A percentile compares a stretch with the other conserved stretches of the same genome.
Conservation (phyloP, 2,113 vertebrate genomes). For the Tragelaphus buxtoni region DNA sequence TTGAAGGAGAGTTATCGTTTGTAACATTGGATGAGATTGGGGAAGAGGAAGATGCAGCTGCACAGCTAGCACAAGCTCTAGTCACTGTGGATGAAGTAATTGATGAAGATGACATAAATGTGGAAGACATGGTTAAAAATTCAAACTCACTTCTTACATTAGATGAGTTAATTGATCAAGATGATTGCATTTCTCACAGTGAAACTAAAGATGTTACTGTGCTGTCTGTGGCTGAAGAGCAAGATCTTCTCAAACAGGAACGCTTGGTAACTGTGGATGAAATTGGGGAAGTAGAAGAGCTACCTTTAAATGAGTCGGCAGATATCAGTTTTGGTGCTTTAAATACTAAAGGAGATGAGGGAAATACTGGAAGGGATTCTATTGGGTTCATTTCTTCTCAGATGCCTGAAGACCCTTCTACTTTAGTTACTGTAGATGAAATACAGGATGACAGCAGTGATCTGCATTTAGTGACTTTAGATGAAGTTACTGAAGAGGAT, state of each 20-base stretch:
- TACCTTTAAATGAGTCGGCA: constrained; percentile 65
- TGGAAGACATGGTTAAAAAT: constrained; percentile 68
- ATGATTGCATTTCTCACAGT: constrained; percentile 70
- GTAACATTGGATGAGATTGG: constrained; percentile 90
- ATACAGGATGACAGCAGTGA: constrained; percentile 77
- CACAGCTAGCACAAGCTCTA: constrained; percentile 63
- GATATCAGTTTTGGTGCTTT: constrained; percentile 39
- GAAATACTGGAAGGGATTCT: constrained; percentile 35
- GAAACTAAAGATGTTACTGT: constrained; percentile 33
- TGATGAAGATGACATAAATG: constrained; percentile 82
- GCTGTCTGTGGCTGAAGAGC: constrained; percentile 58
- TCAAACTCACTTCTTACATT: constrained; percentile 82
- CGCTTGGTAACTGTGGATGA: constrained; percentile 82
- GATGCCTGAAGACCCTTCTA: constrained; percentile 75
- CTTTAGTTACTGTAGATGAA: constrained; percentile 80
- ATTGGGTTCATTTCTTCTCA: constrained; percentile 66
- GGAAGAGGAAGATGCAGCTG: constrained; percentile 85
- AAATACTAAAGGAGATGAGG: constrained; percentile 52
- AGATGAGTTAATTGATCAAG: constrained; percentile 85
- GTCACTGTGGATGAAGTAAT: constrained; percentile 85
- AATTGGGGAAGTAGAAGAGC: constrained; percentile 83
- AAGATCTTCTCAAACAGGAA: constrained; percentile 75
- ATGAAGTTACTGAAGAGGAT: constrained; percentile 82
- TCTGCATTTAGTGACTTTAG: constrained; percentile 78
- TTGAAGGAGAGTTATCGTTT: constrained; percentile 74